These are phyloP conservation scores for Lasiurus cinereus DNA, from an alignment of 2,113 vertebrate species.

Conservation along the genomic window DNA sequence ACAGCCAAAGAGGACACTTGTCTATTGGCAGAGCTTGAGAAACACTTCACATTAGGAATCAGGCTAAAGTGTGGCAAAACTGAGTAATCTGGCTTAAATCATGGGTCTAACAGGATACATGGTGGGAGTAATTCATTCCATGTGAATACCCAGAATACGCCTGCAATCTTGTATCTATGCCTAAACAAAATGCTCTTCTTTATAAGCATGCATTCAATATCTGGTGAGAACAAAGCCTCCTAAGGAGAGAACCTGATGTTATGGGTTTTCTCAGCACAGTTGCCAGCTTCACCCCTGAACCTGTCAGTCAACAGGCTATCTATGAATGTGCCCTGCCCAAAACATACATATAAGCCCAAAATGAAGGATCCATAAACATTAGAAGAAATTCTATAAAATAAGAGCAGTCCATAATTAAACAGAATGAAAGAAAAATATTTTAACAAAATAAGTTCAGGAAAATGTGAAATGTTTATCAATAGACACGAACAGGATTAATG, in stretches of 20 bases:
- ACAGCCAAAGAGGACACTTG: not conserved
- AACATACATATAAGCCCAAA: not conserved
- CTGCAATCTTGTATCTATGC: not conserved
- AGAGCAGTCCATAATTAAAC: not conserved
- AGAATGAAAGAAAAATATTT: not conserved
- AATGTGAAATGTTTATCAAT: not conserved
- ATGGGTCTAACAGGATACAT: not conserved
- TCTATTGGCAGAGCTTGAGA: not conserved
- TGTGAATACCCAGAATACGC: not conserved
- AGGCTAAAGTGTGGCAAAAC: not conserved
- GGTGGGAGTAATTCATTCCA: not conserved
- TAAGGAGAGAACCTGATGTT: not conserved
- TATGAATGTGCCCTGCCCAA: not conserved
- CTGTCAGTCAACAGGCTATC: not conserved
- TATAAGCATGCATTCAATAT: not conserved
- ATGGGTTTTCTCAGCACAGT: not conserved
- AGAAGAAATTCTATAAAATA: not conserved
- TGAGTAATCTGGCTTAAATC: not conserved
- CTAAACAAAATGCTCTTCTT: not conserved
- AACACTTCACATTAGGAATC: not conserved
- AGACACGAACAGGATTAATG: not conserved
- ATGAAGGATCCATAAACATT: not conserved
- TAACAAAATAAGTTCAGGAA: not conserved
- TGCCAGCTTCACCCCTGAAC: not conserved
- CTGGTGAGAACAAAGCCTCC: not conserved